Evolutionary conservation across 2,113 vertebrate genomes (phyloP).

Genomic region (Oreochromis spilurus): DNA sequence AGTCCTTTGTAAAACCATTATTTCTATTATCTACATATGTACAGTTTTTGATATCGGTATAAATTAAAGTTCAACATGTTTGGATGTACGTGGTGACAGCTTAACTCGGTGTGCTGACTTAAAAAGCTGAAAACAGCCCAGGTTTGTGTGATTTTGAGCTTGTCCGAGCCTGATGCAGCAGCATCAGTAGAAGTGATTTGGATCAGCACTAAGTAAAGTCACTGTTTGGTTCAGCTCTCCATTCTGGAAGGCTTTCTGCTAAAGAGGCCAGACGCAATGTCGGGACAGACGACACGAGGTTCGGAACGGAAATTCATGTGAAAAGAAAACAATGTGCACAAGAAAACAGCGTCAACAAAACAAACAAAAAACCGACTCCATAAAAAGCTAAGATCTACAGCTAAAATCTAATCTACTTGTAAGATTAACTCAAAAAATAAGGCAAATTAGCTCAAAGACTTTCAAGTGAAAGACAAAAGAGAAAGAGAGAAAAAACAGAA

Average conservation of each 20-base stretch:
- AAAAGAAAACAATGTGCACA: conserved; percentile 42
- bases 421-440: conserved; percentile 60
- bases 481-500: not conserved
- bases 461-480: conserved; percentile 65
- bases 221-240: conserved; percentile 27
- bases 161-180: not conserved
- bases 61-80: conserved; percentile 40
- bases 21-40: conserved; percentile 62
- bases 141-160: not conserved
- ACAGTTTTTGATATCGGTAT: conserved; percentile 52
- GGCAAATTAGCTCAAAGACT: conserved; percentile 54
- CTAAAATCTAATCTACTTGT: conserved; percentile 52
- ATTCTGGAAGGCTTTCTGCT: conserved; percentile 11
- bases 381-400: conserved; percentile 33
- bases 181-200: conserved; percentile 1
- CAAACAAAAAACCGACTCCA: conserved; percentile 22
- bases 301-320: conserved; percentile 34
- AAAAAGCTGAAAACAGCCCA: not conserved
- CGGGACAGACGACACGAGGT: conserved; percentile 28
- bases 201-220: conserved; percentile 7
- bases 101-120: not conserved
- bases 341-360: conserved; percentile 51
- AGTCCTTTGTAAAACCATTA: conserved; percentile 45
- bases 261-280: conserved; percentile 9
- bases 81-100: conserved; percentile 22